Evolutionary conservation across 1,140 invertebrate species (phyloP).

Genomic region (Pentalonia nigronervosa): DNA sequence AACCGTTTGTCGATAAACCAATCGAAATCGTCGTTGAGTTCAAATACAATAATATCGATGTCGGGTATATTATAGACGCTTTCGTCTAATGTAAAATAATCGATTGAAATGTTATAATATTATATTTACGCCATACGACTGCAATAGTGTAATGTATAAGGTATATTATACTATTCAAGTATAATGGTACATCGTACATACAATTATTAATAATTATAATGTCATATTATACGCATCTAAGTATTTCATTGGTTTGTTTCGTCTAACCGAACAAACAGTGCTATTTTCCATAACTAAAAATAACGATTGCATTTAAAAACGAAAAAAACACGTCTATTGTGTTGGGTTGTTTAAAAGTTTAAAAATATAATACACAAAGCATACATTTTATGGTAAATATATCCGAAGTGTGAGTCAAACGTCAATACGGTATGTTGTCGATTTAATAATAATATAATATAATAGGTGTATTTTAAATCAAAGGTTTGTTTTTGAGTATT

Average conservation of each 20-base stretch:
- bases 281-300: not conserved
- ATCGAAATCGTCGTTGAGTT: not conserved
- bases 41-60: not conserved
- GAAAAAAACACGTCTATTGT: not conserved
- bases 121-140: no score
- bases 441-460: not conserved
- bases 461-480: not conserved
- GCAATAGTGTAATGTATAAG: no score
- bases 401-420: not conserved
- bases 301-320: not conserved
- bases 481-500: not conserved
- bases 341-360: no score
- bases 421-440: not conserved
- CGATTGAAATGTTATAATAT: no score
- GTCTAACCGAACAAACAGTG: not conserved
- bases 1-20: not conserved
- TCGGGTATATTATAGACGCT: not conserved
- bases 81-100: not conserved
- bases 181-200: not conserved
- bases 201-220: not conserved
- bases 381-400: not conserved
- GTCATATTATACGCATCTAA: not conserved
- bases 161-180: not conserved
- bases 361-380: not conserved
- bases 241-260: not conserved